Percentiles rank a stretch among this genome's conserved stretches.
These are phyloP conservation scores for Picathartes gymnocephalus DNA, from an alignment of 2,113 vertebrate genomes.

Conservation along the genomic window DNA sequence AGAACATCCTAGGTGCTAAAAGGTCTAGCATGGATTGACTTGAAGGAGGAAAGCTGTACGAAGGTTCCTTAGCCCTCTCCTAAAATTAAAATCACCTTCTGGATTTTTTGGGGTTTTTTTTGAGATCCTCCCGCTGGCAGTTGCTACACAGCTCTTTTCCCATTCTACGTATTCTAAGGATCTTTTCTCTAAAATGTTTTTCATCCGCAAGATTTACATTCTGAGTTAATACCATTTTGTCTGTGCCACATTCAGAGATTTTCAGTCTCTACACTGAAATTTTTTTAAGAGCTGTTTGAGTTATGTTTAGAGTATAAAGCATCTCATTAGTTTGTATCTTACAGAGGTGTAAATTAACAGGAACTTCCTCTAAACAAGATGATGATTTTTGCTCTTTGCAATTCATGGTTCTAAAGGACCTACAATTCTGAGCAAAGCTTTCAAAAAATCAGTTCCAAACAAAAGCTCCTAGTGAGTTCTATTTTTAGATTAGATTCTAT, in stretches of 20 bases:
- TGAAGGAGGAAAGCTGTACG: background rate
- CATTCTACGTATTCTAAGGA: background rate
- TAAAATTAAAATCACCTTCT: background rate
- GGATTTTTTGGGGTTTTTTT: background rate
- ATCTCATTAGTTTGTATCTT: background rate
- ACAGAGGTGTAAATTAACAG: background rate
- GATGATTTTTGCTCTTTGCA: background rate
- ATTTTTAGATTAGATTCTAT: too few species aligned
- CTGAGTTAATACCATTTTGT: background rate
- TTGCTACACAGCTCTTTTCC: background rate
- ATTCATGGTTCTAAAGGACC: background rate
- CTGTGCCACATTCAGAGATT: background rate
- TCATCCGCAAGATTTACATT: background rate
- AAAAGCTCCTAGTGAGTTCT: background rate
- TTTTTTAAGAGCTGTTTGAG: background rate
- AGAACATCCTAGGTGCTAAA: background rate
- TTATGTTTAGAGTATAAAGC: background rate
- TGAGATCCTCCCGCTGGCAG: background rate
- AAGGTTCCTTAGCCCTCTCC: background rate
- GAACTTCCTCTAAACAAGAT: background rate
- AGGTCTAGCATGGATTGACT: background rate
- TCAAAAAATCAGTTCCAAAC: background rate
- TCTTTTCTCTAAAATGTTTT: background rate
- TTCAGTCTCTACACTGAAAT: background rate
- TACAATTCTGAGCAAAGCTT: background rate